Evolutionary conservation across 2,888 invertebrate genomes (phyloP).

Genomic region (Spodoptera littoralis): DNA sequence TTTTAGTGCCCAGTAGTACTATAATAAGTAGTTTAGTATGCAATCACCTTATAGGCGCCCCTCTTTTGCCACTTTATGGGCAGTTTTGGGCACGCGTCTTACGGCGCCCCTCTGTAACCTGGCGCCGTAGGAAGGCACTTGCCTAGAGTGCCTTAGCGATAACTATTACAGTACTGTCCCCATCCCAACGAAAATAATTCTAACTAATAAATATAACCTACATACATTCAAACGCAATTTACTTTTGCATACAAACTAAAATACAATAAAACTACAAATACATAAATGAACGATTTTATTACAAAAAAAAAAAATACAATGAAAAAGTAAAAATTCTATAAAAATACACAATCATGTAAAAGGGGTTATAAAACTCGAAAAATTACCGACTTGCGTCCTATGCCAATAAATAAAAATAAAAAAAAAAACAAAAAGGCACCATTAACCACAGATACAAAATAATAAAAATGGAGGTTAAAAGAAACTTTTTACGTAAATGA

Average conservation of each 20-base stretch:
- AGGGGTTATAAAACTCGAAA: background rate
- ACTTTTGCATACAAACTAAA: background rate
- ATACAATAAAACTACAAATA: slow-evolving; percentile 34
- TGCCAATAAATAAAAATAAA: slow-evolving; percentile 1
- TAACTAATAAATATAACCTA: too few species aligned
- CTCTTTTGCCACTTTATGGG: too few species aligned
- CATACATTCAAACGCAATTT: too few species aligned
- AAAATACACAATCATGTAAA: background rate
- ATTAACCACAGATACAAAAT: background rate
- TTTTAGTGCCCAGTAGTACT: too few species aligned
- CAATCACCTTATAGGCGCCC: too few species aligned
- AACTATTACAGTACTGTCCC: too few species aligned
- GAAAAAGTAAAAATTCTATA: slow-evolving; percentile 1
- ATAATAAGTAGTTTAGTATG: too few species aligned
- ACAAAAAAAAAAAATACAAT: slow-evolving; percentile 17
- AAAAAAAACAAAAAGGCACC: background rate
- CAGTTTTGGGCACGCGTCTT: too few species aligned
- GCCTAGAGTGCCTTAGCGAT: too few species aligned
- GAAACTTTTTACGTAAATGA: slow-evolving; percentile 29
- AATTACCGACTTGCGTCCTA: background rate
- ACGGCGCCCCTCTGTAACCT: too few species aligned
- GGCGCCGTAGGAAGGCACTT: too few species aligned
- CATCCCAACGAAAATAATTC: too few species aligned
- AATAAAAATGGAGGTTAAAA: slow-evolving; percentile 28
- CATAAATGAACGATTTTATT: slow-evolving; percentile 28